Conservation (phyloP, 2,113 vertebrate species). For the Shinisaurus crocodilurus region DNA sequence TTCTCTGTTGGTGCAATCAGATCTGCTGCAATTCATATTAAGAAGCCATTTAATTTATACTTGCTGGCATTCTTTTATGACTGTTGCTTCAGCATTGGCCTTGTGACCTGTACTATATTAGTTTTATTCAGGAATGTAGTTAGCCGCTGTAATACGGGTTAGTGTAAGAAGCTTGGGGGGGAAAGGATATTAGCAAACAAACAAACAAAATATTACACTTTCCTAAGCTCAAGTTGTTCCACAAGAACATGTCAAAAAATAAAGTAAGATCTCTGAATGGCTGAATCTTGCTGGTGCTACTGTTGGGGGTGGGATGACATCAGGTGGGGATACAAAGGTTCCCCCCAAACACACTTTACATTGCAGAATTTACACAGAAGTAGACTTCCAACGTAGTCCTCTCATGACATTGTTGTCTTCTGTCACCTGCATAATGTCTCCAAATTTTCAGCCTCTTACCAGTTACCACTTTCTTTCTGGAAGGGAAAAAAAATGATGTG, state of each 20-base stretch:
- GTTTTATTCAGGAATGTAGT: background rate
- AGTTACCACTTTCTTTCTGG: too few species aligned
- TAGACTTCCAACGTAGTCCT: too few species aligned
- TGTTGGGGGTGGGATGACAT: background rate
- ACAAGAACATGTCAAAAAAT: too few species aligned
- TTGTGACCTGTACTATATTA: slow-evolving; percentile 2
- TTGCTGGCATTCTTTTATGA: slow-evolving; percentile 26
- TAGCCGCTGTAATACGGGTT: background rate
- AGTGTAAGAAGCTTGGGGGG: background rate
- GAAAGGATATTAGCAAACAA: background rate
- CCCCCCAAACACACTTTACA: too few species aligned
- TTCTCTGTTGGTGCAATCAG: background rate
- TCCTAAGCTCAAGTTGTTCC: background rate
- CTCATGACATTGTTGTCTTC: too few species aligned
- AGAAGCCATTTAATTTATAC: slow-evolving; percentile 8
- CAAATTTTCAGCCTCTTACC: too few species aligned
- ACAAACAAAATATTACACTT: background rate
- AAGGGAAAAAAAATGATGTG: background rate
- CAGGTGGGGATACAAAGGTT: too few species aligned
- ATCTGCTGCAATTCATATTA: background rate
- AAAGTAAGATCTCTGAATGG: background rate
- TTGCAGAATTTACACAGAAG: too few species aligned
- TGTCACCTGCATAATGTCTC: too few species aligned
- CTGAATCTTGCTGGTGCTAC: background rate
- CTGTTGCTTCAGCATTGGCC: slow-evolving; percentile 23